phyloP scores from a whole-genome alignment of 2,113 vertebrate species.

The Macaca nemestrina region DNA sequence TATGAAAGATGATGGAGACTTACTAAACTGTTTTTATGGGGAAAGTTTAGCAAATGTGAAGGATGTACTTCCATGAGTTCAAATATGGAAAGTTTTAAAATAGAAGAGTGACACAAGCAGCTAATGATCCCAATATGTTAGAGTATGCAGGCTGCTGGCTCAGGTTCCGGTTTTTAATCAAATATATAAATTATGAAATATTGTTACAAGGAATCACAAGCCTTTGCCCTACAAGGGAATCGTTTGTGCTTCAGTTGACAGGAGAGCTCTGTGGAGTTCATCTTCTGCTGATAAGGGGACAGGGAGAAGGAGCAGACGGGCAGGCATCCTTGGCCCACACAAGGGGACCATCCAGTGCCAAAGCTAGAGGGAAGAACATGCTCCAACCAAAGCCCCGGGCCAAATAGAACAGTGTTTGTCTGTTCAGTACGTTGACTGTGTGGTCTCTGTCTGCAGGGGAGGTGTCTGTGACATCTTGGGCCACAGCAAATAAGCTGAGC shows the following conservation, averaged over 20 bases:
- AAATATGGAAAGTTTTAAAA: slow-evolving; percentile 73
- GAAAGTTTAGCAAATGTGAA: slow-evolving; percentile 52
- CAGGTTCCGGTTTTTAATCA: slow-evolving; percentile 33
- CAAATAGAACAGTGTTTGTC: neutral
- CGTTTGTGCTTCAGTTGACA: slow-evolving; percentile 47
- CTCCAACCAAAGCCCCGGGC: neutral
- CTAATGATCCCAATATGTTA: slow-evolving; percentile 53
- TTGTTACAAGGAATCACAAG: neutral
- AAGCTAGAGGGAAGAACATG: neutral
- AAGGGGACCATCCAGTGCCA: neutral
- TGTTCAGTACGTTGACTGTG: neutral
- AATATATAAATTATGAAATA: slow-evolving; percentile 74
- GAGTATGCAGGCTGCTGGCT: slow-evolving; percentile 56
- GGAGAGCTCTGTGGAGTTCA: neutral
- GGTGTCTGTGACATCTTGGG: neutral
- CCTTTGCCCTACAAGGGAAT: slow-evolving; percentile 76
- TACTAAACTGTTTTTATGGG: slow-evolving; percentile 55
- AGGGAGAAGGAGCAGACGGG: neutral
- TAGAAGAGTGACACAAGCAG: slow-evolving; percentile 60
- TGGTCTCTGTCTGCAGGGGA: neutral
- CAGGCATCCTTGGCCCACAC: neutral
- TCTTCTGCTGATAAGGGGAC: slow-evolving; percentile 60
- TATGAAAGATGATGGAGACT: slow-evolving; percentile 3
- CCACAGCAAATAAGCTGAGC: neutral
- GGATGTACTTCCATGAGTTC: slow-evolving; percentile 44